Evolutionary conservation across 2,888 invertebrate genomes (phyloP), one percentile per base, ranked within the genome.

Genomic region (Andrena camellia): DNA sequence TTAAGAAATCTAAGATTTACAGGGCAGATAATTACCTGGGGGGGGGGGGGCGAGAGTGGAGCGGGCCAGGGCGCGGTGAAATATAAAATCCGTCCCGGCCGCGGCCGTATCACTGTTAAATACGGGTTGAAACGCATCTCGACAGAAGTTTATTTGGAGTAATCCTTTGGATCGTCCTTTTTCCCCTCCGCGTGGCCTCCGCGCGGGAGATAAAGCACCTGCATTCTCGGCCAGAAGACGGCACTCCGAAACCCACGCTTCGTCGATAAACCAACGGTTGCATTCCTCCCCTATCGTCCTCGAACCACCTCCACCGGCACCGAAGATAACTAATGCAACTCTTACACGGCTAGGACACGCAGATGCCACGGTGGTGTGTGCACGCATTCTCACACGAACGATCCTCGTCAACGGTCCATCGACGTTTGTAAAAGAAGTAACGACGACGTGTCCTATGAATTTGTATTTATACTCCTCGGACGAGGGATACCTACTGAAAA

Each of bases 201-300:
- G 57, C 57, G 57, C 76, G 57, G 68, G 73, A 89, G 89, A 88
- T 88, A 88, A 88, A 88, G 78, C 88, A 88, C 88, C 89, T 89
- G 88, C 88, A 88, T 88, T 88, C 88, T 87, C 86, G 70, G 74
- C 64, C 72, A 86, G 79, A 87, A 77, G 80, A 86, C 83, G 90
- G 87, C 90, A 90, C 90, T 91, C 85, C 84, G 85, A 89, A 91
- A 90, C 90, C 90, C 90, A 87, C 91, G 90, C 91, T 91, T 91
- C 88, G 90, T 90, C 90, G 92, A 91, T 92, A 91, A 92, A 92
- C 88, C 89, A 90, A 88, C 90, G 90, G 87, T 90, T 86, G 90
- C 92, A 92, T 92, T 92, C 92, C 90, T 88, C 85, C 88, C 85
- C 89, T 92, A 92, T 92, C 92, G 86, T 70, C 81, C 82, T 69